Conservation (phyloP, 2,888 invertebrate genomes). For the Druceiella hillmani region DNA sequence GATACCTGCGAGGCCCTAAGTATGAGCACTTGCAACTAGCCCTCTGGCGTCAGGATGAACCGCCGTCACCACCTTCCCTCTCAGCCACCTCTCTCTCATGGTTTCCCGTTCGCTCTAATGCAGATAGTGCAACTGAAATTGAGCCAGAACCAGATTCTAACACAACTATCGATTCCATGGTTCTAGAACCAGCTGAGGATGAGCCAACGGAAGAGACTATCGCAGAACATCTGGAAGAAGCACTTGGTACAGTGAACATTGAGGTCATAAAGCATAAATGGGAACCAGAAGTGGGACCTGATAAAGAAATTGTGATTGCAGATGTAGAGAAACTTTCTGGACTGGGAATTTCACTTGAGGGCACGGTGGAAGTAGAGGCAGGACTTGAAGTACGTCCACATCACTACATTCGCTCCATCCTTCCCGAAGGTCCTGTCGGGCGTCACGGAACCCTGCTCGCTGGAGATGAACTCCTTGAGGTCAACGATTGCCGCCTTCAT, state of each 20-base stretch:
- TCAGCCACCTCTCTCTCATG: conserved; percentile 80
- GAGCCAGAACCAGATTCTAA: conserved; percentile 78
- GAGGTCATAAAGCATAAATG: conserved; percentile 74
- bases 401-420: conserved; percentile 94
- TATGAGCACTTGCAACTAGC: conserved; percentile 89
- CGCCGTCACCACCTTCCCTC: conserved; percentile 62
- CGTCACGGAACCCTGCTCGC: conserved; percentile 83
- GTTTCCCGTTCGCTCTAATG: conserved; percentile 73
- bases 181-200: conserved; percentile 51
- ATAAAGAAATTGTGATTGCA: conserved; percentile 85
- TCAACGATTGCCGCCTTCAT: conserved; percentile 85
- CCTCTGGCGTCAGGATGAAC: conserved; percentile 58
- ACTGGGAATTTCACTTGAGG: conserved; percentile 94
- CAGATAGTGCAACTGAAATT: conserved; percentile 55
- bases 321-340: conserved; percentile 91
- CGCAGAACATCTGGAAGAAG: conserved; percentile 50
- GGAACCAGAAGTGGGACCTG: conserved; percentile 73
- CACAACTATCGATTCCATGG: conserved; percentile 73
- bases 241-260: conserved; percentile 45
- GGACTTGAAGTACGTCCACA: conserved; percentile 97
- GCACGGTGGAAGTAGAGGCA: conserved; percentile 97
- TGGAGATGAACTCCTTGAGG: conserved; percentile 95
- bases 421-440: conserved; percentile 95
- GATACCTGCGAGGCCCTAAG: conserved; percentile 90
- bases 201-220: conserved; percentile 51